These are phyloP conservation scores for Morelia viridis DNA, from an alignment of 2,797 vertebrate species.

Conservation along the genomic window DNA sequence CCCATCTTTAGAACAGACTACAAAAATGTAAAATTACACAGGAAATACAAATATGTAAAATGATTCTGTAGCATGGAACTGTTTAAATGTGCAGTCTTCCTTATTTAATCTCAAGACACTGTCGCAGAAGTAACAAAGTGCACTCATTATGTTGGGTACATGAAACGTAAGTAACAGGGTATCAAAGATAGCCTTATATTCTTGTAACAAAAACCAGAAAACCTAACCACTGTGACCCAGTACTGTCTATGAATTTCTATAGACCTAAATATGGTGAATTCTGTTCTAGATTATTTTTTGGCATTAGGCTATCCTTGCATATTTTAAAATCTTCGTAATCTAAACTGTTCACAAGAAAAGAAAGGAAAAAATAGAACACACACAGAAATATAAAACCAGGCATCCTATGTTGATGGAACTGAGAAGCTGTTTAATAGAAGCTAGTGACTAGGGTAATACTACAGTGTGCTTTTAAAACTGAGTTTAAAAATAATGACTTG, in stretches of 20 bases:
- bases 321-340: slow-evolving; percentile 41
- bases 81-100: not conserved
- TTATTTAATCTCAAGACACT: not conserved
- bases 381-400: slow-evolving; percentile 73
- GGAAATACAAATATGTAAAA: not conserved
- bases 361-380: slow-evolving; percentile 45
- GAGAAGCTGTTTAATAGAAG: slow-evolving; percentile 78
- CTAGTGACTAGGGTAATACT: slow-evolving; percentile 70
- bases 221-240: not conserved
- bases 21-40: not conserved
- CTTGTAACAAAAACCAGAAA: not conserved
- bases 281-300: slow-evolving; percentile 41
- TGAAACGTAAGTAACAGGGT: not conserved
- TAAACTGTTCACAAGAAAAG: slow-evolving; percentile 70
- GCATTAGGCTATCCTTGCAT: slow-evolving; percentile 31
- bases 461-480: slow-evolving; percentile 74
- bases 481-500: slow-evolving; percentile 76
- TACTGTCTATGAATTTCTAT: not conserved
- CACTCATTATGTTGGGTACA: not conserved
- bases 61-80: not conserved
- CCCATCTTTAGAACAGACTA: not conserved
- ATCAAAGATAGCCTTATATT: not conserved
- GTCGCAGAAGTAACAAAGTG: not conserved
- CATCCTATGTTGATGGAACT: slow-evolving; percentile 70
- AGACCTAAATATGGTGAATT: not conserved